Evolutionary conservation across 2,113 vertebrate species (phyloP).

Genomic region (Gymnogyps californianus): DNA sequence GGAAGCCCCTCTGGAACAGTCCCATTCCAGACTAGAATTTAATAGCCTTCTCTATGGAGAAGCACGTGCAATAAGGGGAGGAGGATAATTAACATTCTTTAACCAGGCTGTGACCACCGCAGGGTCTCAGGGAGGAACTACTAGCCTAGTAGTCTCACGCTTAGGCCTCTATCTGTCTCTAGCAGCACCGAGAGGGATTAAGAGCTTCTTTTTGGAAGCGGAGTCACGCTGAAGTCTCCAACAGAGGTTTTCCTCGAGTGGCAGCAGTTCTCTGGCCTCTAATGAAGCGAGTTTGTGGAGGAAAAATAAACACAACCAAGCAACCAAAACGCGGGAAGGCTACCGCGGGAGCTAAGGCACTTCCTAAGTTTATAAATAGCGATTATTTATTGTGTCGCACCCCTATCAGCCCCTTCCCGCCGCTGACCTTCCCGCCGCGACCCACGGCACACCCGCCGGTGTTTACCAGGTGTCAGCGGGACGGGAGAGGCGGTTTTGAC

Average conservation of each 20-base stretch:
- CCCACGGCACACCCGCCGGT: neutral
- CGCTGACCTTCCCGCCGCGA: neutral
- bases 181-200: neutral
- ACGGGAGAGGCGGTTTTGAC: neutral
- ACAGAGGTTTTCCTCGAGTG: fast-evolving
- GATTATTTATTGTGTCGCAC: neutral
- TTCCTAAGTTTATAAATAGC: neutral
- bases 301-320: neutral
- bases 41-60: neutral
- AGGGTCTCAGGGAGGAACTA: neutral
- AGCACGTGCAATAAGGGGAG: neutral
- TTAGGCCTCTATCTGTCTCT: neutral
- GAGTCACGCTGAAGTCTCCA: neutral
- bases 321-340: neutral
- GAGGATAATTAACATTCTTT: neutral
- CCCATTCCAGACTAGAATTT: neutral
- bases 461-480: neutral
- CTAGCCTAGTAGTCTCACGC: fast-evolving
- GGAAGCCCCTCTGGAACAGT: neutral
- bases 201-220: neutral
- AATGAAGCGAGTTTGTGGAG: neutral
- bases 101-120: neutral
- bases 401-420: neutral
- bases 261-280: neutral
- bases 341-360: neutral